Percentiles rank a stretch among this genome's conserved stretches.
phyloP scores from a whole-genome alignment of 2,113 vertebrate species.

The Podocnemis expansa region DNA sequence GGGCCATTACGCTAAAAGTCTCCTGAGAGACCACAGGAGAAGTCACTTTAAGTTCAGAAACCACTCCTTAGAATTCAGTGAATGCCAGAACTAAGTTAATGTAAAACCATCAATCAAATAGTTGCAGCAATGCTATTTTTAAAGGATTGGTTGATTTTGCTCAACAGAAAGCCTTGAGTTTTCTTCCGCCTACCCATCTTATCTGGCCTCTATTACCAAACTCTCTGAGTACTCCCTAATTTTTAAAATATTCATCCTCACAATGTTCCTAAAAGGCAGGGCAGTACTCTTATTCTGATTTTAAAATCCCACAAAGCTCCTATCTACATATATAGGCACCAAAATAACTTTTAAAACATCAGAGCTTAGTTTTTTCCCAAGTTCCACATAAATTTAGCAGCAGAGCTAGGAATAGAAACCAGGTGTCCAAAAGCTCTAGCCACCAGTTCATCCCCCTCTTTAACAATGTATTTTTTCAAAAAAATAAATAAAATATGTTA shows the following conservation, averaged over 20 bases:
- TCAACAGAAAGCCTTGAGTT: neutral
- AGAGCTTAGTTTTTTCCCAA: fast-evolving
- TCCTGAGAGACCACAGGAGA: neutral
- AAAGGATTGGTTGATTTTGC: fast-evolving
- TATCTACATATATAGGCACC: neutral
- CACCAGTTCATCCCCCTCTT: fast-evolving
- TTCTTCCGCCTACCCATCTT: neutral
- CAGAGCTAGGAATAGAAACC: neutral
- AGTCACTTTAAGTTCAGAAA: fast-evolving
- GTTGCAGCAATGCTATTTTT: neutral
- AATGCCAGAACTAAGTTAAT: neutral
- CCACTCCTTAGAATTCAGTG: neutral
- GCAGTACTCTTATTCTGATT: neutral
- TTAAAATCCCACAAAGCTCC: neutral
- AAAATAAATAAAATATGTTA: neutral
- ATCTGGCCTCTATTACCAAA: neutral
- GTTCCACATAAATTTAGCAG: neutral
- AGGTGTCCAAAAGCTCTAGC: neutral
- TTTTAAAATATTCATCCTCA: neutral
- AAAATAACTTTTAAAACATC: neutral
- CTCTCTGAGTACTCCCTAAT: neutral
- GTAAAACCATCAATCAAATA: neutral
- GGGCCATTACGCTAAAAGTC: neutral
- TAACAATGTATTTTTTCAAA: neutral
- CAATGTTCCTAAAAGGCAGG: neutral